These are phyloP conservation scores for Magallana angulata DNA, from an alignment of 1,140 invertebrate species.

Conservation along the genomic window DNA sequence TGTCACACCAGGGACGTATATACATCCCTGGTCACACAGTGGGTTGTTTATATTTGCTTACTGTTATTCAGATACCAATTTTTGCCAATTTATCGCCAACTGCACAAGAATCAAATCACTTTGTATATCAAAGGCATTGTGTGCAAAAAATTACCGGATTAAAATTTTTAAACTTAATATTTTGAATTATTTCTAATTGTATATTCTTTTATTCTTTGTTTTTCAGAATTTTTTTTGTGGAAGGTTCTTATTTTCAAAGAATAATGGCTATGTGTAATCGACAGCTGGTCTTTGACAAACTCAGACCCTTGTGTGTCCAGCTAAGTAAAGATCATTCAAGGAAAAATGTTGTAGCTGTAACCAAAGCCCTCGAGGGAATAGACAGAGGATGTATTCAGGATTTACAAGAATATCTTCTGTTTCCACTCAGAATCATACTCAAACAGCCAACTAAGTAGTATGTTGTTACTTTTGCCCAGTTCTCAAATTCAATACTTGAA, in stretches of 20 bases:
- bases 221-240: not conserved
- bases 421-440: constrained; percentile 65
- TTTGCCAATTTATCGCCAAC: too few relatives aligned
- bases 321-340: constrained; percentile 61
- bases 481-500: not conserved
- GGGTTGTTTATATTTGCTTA: too few relatives aligned
- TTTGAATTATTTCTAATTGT: too few relatives aligned
- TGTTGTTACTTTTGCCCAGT: not conserved
- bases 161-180: too few relatives aligned
- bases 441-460: constrained; percentile 65
- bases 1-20: too few relatives aligned
- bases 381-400: constrained; percentile 63
- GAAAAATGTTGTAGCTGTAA: constrained; percentile 58
- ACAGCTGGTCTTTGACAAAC: constrained; percentile 46
- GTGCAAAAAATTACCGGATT: too few relatives aligned
- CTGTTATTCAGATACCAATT: too few relatives aligned
- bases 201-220: too few relatives aligned
- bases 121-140: too few relatives aligned
- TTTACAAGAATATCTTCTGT: constrained; percentile 68
- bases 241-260: not conserved
- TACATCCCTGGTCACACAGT: too few relatives aligned
- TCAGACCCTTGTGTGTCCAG: constrained; percentile 64
- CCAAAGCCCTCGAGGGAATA: constrained; percentile 50
- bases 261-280: constrained; percentile 34
- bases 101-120: too few relatives aligned